Percentiles rank a stretch among this genome's conserved stretches.
These are phyloP conservation scores for Bothrops jararaca DNA, from an alignment of 2,113 vertebrate genomes.

Conservation along the genomic window DNA sequence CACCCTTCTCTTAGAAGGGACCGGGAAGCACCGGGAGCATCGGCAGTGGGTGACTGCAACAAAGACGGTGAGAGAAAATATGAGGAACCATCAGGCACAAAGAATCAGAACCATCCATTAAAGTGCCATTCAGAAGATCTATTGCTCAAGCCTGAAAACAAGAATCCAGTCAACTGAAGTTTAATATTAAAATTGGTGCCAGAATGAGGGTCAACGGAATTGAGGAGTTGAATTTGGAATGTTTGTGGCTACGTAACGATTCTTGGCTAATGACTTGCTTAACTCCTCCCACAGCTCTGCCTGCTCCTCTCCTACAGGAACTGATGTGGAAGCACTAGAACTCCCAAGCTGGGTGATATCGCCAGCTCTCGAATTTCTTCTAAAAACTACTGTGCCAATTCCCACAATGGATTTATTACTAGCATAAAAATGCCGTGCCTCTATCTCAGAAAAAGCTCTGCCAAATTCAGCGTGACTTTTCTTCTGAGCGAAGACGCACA, in stretches of 20 bases:
- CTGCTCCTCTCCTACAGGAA: background rate
- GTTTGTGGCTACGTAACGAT: background rate
- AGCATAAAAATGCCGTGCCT: background rate
- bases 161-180: background rate
- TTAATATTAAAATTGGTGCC: background rate
- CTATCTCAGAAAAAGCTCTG: background rate
- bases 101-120: background rate
- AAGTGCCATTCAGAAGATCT: background rate
- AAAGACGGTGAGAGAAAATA: background rate
- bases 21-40: constrained; percentile 89
- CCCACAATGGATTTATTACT: background rate
- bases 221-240: background rate
- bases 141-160: background rate
- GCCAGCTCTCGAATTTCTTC: background rate
- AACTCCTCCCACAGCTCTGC: background rate
- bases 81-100: background rate
- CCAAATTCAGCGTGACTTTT: background rate
- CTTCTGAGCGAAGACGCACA: background rate
- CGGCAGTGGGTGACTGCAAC: constrained; percentile 83
- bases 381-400: background rate
- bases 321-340: background rate
- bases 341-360: background rate
- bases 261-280: background rate
- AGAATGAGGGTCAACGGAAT: background rate
- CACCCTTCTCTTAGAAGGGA: constrained; percentile 80